A percentile compares a stretch with the other conserved stretches of the same genome.
Evolutionary conservation across 2,113 vertebrate genomes (phyloP).

Genomic region (Chaetops frenatus): DNA sequence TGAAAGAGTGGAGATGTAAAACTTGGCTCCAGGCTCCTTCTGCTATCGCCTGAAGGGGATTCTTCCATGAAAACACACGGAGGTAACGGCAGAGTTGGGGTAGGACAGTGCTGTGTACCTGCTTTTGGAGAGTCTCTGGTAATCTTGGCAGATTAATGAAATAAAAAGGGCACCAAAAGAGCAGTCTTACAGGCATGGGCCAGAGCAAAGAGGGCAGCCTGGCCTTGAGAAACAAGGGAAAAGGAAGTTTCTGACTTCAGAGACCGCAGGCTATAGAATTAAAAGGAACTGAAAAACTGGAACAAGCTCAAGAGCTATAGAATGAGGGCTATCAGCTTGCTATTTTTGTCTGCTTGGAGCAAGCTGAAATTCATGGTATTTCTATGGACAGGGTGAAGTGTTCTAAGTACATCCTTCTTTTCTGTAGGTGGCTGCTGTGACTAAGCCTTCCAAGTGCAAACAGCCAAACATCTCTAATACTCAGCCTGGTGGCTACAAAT

Average conservation of each 20-base stretch:
- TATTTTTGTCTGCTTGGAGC: neutral
- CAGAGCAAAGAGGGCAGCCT: neutral
- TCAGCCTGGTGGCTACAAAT: neutral
- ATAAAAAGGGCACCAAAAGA: neutral
- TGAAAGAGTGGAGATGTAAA: neutral
- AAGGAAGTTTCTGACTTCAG: neutral
- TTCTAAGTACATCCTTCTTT: neutral
- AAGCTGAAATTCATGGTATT: neutral
- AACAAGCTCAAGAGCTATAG: neutral
- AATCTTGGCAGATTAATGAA: neutral
- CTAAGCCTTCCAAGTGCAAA: neutral
- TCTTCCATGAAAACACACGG: accelerated
- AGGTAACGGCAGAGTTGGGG: neutral
- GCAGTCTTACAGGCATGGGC: neutral
- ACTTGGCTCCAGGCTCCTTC: neutral
- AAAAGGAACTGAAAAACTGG: constrained; percentile 27
- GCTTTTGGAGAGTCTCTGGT: neutral
- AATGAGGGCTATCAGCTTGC: neutral
- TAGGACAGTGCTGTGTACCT: neutral
- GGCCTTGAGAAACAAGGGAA: neutral
- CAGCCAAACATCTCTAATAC: neutral
- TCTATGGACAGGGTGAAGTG: accelerated
- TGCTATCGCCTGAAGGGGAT: accelerated
- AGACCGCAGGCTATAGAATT: neutral
- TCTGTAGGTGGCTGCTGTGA: neutral